Conservation (phyloP, 2,888 invertebrate genomes). For the Tryphoninae sp. region DNA sequence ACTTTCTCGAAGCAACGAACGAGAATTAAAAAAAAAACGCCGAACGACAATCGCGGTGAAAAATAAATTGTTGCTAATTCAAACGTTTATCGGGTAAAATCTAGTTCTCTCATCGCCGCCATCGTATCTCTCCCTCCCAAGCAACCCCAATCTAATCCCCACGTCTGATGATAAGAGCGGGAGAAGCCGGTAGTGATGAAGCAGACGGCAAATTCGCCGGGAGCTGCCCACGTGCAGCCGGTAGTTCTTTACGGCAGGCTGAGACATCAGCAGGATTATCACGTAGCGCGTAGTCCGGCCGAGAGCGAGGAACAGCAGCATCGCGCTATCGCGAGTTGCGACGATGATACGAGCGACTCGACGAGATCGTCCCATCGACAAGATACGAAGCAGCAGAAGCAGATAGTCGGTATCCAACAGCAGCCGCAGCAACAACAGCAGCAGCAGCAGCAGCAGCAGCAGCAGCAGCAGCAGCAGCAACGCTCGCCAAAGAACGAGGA, state of each 20-base stretch:
- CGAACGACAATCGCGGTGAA: not conserved
- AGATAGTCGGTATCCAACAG: slow-evolving; percentile 45
- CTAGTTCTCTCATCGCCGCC: too few species aligned
- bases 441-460: slow-evolving; percentile 60
- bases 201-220: slow-evolving; percentile 66
- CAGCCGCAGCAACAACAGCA: slow-evolving; percentile 61
- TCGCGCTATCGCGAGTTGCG: not conserved
- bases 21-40: not conserved
- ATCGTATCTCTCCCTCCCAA: too few species aligned
- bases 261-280: slow-evolving; percentile 59
- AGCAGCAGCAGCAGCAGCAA: slow-evolving; percentile 58
- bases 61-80: not conserved
- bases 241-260: slow-evolving; percentile 59
- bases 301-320: slow-evolving; percentile 39
- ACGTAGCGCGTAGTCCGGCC: slow-evolving; percentile 40
- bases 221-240: slow-evolving; percentile 67
- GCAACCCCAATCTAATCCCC: too few species aligned
- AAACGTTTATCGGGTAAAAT: too few species aligned
- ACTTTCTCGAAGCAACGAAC: not conserved
- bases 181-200: slow-evolving; percentile 66
- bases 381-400: slow-evolving; percentile 66
- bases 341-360: slow-evolving; percentile 44
- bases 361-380: slow-evolving; percentile 25
- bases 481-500: slow-evolving; percentile 61
- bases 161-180: slow-evolving; percentile 61